phyloP scores from a whole-genome alignment of 2,797 vertebrate species.

The Acanthopagrus latus region DNA sequence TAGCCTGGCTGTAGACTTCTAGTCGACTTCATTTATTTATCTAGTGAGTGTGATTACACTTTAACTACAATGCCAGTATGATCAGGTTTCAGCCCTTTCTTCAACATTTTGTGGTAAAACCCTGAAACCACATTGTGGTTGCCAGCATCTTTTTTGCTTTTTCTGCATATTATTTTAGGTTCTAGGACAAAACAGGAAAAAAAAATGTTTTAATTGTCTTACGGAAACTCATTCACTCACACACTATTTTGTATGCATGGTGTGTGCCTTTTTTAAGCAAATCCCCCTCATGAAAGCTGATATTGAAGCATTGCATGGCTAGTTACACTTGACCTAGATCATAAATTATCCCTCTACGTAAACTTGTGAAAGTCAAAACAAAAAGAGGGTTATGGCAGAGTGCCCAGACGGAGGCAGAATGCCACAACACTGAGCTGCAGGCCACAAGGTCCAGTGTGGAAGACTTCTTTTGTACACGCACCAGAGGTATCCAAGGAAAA shows the following conservation, averaged over 20 bases:
- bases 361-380: constrained; percentile 59
- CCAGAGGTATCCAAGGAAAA: constrained; percentile 57
- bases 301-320: constrained; percentile 32
- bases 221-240: not conserved
- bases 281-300: constrained; percentile 43
- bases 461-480: constrained; percentile 60
- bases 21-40: constrained; percentile 2
- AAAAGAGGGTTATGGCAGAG: constrained; percentile 32
- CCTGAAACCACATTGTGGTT: constrained; percentile 26
- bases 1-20: not conserved
- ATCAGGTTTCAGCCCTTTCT: constrained; percentile 17
- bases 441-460: constrained; percentile 61
- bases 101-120: constrained; percentile 24
- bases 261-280: constrained; percentile 5
- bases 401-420: constrained; percentile 40
- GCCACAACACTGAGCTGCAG: constrained; percentile 56
- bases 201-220: not conserved
- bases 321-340: constrained; percentile 49
- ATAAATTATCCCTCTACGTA: constrained; percentile 44
- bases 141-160: constrained; percentile 22
- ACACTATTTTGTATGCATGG: not conserved
- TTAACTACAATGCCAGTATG: not conserved
- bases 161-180: constrained; percentile 29
- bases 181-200: constrained; percentile 22
- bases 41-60: not conserved